A percentile compares a stretch with the other conserved stretches of the same genome.
Evolutionary conservation across 2,797 vertebrate genomes (phyloP).

Genomic region (Myoxocephalus aenaeus): DNA sequence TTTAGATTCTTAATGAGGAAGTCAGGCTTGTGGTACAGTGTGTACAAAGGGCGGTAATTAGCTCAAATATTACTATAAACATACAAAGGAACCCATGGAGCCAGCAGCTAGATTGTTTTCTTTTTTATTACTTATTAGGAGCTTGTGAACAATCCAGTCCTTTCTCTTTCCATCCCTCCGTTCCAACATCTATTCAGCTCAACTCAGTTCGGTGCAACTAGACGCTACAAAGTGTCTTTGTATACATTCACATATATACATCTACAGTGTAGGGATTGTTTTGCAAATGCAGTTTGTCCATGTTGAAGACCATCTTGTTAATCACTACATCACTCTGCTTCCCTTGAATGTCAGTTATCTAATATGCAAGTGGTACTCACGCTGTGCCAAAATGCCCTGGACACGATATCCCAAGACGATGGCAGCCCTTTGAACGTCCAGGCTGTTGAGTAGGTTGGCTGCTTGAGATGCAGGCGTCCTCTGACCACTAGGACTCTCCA

Average conservation of each 20-base stretch:
- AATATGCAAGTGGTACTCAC: conserved; percentile 83
- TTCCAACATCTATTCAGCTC: not conserved
- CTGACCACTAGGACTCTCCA: conserved; percentile 91
- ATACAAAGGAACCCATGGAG: conserved; percentile 36
- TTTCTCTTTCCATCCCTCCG: not conserved
- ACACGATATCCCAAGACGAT: conserved; percentile 97
- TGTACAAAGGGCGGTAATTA: conserved; percentile 45
- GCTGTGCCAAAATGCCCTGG: conserved; percentile 93
- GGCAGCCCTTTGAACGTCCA: conserved; percentile 95
- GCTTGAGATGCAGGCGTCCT: conserved; percentile 89
- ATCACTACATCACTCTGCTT: conserved; percentile 1
- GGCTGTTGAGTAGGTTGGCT: conserved; percentile 90
- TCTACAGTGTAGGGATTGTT: not conserved
- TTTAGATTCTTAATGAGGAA: conserved; percentile 70
- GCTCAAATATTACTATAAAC: conserved; percentile 55
- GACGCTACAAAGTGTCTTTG: not conserved
- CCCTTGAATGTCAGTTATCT: not conserved
- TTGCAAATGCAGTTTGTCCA: not conserved
- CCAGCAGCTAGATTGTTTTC: not conserved
- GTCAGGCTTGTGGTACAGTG: conserved; percentile 39
- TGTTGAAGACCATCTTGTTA: not conserved
- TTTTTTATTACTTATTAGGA: not conserved
- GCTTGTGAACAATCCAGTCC: not conserved
- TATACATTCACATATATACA: not conserved
- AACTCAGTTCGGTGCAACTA: not conserved